phyloP scores from a whole-genome alignment of 1,140 invertebrate genomes.

The Cherax destructor region DNA sequence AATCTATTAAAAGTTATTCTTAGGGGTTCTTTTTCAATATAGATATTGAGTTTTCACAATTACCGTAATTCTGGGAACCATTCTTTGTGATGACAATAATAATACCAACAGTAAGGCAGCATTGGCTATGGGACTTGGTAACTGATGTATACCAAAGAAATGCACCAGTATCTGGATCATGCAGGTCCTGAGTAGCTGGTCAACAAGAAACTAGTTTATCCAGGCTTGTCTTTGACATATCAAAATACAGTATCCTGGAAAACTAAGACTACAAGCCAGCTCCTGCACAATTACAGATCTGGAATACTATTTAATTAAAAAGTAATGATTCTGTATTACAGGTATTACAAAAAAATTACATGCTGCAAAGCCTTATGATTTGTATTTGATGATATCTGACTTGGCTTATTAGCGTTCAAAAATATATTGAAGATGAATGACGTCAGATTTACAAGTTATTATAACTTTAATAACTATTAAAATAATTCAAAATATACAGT shows the following conservation, averaged over 20 bases:
- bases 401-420: not conserved
- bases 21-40: not conserved
- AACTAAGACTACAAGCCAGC: not conserved
- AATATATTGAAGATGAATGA: not conserved
- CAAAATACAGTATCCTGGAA: conserved; percentile 6
- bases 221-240: not conserved
- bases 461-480: not conserved
- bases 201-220: not conserved
- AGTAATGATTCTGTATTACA: not conserved
- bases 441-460: not conserved
- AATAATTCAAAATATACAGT: conserved; percentile 41
- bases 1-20: not conserved
- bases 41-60: not conserved
- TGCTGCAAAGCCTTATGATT: conserved; percentile 16
- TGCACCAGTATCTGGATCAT: not conserved
- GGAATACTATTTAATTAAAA: not conserved
- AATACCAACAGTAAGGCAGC: conserved; percentile 67
- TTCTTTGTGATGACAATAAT: conserved; percentile 53
- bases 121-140: conserved; percentile 63
- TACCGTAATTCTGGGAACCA: conserved; percentile 21
- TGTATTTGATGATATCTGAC: conserved; percentile 6
- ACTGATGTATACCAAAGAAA: conserved; percentile 43
- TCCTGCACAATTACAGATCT: conserved; percentile 1
- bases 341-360: not conserved
- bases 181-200: conserved; percentile 2